A percentile compares a stretch with the other conserved stretches of the same genome.
Evolutionary conservation across 2,113 vertebrate species (phyloP).

Genomic region (Platysternon megacephalum): DNA sequence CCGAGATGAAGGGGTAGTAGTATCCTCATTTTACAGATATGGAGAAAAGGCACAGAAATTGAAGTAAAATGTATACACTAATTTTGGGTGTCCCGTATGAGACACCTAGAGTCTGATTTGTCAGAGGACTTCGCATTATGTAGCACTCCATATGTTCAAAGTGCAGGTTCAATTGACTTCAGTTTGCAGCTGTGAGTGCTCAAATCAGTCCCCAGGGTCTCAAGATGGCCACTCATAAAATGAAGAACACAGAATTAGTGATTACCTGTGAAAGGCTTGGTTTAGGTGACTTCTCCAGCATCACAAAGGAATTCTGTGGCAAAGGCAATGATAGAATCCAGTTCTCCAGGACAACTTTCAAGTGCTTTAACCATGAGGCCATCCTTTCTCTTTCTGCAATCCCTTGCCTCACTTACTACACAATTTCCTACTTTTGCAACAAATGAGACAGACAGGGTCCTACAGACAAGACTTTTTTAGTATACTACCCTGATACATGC

Average conservation of each 20-base stretch:
- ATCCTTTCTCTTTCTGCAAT: not conserved
- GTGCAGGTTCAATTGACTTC: not conserved
- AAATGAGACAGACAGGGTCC: not conserved
- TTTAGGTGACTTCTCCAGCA: not conserved
- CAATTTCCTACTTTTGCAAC: not conserved
- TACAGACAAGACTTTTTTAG: not conserved
- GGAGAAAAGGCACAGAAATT: not conserved
- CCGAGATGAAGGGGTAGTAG: not conserved
- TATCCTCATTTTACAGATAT: not conserved
- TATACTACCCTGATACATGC: not conserved
- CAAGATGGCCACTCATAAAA: not conserved
- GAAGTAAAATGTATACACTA: not conserved
- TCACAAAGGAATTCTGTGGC: not conserved
- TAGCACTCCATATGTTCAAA: not conserved
- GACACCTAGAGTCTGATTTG: not conserved
- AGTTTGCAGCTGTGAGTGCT: not conserved
- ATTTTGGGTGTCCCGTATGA: not conserved
- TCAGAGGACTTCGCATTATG: too few relatives aligned
- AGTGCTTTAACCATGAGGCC: not conserved
- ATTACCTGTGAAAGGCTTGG: not conserved
- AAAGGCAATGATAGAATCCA: not conserved
- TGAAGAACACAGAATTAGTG: not conserved
- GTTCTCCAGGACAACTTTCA: not conserved
- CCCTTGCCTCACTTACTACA: not conserved
- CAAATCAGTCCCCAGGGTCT: not conserved